Conservation (phyloP, 2,888 invertebrate species). For the Troglohyphantes excavatus region DNA sequence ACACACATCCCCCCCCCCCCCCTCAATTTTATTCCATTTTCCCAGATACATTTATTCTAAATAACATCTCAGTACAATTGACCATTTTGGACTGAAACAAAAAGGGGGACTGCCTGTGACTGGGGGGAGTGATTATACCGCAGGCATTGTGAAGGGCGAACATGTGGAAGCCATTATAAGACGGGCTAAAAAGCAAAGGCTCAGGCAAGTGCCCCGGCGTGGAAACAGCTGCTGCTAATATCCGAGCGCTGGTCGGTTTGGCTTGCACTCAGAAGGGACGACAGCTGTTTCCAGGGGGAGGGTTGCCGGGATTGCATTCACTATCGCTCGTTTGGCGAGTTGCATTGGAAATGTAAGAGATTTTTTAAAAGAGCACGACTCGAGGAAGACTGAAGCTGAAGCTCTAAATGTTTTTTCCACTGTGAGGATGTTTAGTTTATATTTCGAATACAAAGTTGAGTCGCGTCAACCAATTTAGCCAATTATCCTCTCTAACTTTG, state of each 20-base stretch:
- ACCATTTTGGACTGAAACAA: slow-evolving; percentile 9
- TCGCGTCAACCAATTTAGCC: no score
- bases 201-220: slow-evolving; percentile 57
- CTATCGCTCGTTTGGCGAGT: slow-evolving; percentile 28
- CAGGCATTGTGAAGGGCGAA: slow-evolving; percentile 65
- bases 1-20: background rate
- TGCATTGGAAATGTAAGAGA: no score
- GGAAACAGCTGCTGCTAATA: slow-evolving; percentile 67
- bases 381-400: no score
- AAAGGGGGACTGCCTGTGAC: slow-evolving; percentile 2
- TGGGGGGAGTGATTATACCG: slow-evolving; percentile 55
- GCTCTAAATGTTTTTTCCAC: no score
- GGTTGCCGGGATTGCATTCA: slow-evolving; percentile 2
- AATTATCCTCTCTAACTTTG: no score
- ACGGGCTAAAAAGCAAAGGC: slow-evolving; percentile 62
- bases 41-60: background rate
- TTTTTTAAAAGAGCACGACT: no score
- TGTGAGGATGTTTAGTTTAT: no score
- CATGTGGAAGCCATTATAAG: slow-evolving; percentile 76
- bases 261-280: slow-evolving; percentile 72
- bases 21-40: background rate
- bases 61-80: slow-evolving; percentile 14
- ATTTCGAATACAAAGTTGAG: no score
- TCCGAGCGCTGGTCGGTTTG: slow-evolving; percentile 72
- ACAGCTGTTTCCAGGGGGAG: slow-evolving; percentile 63